Conservation (phyloP, 2,113 vertebrate species). For the Heloderma charlesbogerti region DNA sequence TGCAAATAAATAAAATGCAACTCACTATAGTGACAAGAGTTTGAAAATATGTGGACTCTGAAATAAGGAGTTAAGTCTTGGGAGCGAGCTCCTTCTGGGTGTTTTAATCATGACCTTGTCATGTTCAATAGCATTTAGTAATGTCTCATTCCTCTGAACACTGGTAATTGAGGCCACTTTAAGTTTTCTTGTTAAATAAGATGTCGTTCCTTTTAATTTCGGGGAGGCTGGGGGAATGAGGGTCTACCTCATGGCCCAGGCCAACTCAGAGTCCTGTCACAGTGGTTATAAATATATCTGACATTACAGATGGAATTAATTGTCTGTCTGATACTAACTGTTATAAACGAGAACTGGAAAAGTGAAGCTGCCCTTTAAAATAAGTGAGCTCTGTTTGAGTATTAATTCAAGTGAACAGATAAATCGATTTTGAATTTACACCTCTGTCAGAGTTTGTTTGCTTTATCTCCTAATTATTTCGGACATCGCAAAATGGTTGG, state of each 20-base stretch:
- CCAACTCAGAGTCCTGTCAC: background rate
- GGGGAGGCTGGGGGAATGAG: background rate
- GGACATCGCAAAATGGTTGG: background rate
- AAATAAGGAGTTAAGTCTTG: background rate
- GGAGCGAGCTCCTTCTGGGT: background rate
- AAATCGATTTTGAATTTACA: conserved; percentile 16
- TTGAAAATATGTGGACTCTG: background rate
- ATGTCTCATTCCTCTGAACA: background rate
- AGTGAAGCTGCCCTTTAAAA: background rate
- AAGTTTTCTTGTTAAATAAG: conserved; percentile 13
- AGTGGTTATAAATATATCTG: conserved; percentile 12
- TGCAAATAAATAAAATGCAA: background rate
- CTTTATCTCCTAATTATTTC: background rate
- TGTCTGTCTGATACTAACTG: conserved; percentile 36
- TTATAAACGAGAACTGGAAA: background rate
- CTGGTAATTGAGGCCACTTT: background rate
- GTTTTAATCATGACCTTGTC: background rate
- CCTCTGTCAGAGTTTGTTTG: background rate
- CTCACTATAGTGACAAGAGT: background rate
- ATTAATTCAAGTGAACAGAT: background rate
- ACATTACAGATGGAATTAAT: conserved; percentile 47
- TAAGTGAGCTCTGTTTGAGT: background rate
- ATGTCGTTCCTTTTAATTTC: background rate
- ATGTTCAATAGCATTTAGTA: background rate
- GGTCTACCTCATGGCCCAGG: background rate